Evolutionary conservation across 1,140 invertebrate genomes (phyloP), one percentile per base, ranked within the genome.

Genomic region (Chymomyza costata): DNA sequence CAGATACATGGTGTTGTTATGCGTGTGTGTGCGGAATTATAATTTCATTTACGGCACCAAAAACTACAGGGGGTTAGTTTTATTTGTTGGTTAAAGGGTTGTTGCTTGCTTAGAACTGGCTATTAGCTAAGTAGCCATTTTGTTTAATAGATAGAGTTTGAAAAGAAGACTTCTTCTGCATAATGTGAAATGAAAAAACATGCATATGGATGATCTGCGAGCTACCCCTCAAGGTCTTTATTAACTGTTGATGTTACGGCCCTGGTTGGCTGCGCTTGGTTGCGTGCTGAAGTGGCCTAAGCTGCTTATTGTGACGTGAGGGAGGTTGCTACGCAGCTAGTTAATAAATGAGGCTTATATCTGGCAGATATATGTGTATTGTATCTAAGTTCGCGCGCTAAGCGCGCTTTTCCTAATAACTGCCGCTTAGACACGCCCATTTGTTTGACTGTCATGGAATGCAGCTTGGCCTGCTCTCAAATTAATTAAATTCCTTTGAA

Each of bases 81-180:
- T 49, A 37, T 14, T 21, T 11, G 45, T 45, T 56, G 55, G 39
- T 30, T 38, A 40, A 21, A 21, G 46, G 53, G 37, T 73, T 56
- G 56, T 19, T 40, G 60, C 74, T 69, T 48, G 40, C 11, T n/a
- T n/a, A n/a, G n/a, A n/a, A n/a, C n/a, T 43, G 34, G 35, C 71
- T 78, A 80, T 80, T 82, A 80, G 64, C 53, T 74, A 81, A 80
- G 69, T 80, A 74, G 74, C 74, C 74, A 80, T 80, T 80, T 80
- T 80, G 74, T 69, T 35, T 43, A 35, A 43, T 58, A 58, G 37
- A 44, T 49, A 49, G 34, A 38, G 17, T 21, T 13, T 11, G 35
- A 13, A 28, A 16, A n/a, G 11, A n/a, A n/a, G n/a, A n/a, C n/a
- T n/a, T n/a, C n/a, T n/a, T n/a, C n/a, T 73, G 74, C 60, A 80